Base-by-base conservation (phyloP, 2,888 invertebrate species). In the Diogma glabrata region DNA sequence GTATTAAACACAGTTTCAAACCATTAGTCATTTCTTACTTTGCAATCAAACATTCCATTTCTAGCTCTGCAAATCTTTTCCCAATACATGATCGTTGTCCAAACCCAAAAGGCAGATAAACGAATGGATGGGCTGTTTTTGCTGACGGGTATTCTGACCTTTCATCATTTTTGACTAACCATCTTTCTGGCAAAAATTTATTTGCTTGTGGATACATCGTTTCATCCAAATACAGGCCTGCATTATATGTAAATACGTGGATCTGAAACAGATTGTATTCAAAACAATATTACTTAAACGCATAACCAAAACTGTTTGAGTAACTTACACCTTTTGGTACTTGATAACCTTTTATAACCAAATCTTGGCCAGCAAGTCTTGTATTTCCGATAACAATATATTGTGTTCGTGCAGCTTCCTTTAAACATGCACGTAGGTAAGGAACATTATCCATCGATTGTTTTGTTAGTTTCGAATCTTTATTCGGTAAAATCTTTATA, bases 111-210 rank as follows among this genome's bases (percentile, higher is more conserved):
- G 48, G 48, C 4, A 48, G 33, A 30, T 48, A 48, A n/a, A 33
- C 30, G 22, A 48, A 48, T 9, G 48, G 48, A 48, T 33, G 30
- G 14, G 30, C 33, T n/a, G 33, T 14, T 16, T 48, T 48, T 20
- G 33, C 33, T n/a, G 30, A n/a, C 8, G 36, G 36, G 8, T 16
- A 36, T 14, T 22, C 48, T 1, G 22, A 4, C 6, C 17, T 10
- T 20, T 30, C 19, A 14, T 14, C n/a, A 20, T 43, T 12, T 16
- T 17, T 38, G 38, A 73, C 73, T 7, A 75, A 56, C 89, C 89
- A 91, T 43, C 91, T 70, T 62, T 89, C 87, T 0, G 90, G 89
- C 36, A 81, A 63, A 61, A 78, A 90, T 51, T 79, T 72, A 0
- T 71, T 60, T 4, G 83, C 71, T n/a, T 73, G 69, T 1, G 77